Evolutionary conservation across 2,113 vertebrate genomes (phyloP), one percentile per base, ranked within the genome.

Genomic region (Glaucomys volans): DNA sequence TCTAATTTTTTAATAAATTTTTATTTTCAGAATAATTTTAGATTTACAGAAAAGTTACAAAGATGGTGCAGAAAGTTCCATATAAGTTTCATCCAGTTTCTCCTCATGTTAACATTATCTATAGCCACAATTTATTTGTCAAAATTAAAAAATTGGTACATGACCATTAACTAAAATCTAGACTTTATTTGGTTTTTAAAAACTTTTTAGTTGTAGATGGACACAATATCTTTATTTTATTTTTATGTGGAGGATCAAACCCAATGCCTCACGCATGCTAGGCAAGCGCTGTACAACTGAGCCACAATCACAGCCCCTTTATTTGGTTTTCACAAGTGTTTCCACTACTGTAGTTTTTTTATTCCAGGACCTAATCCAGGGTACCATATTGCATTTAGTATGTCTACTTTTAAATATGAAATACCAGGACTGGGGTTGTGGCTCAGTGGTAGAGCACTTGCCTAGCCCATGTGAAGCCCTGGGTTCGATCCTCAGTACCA

Each of bases 321-420:
- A 83, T 91, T 59, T 89, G 24, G 37, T 93, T 90, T 94, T 92
- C 59, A 44, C 54, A 57, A 92, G 62, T 26, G 85, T 96, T 93
- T 93, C 83, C 35, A 71, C 16, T 59, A 59, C 40, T 79, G 6
- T 24, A 77, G 24, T 52, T 89, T 95, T 91, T 86, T 59, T 81
- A 1, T 66, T 82, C 50, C 62, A 66, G 59, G 20, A 50, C 57
- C 5, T 50, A 89, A 59, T 77, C 47, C 50, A 95, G 16, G 2
- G 18, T 79, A 10, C 52, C 69, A 74, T 54, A 69, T 62, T 82
- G 37, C 52, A 85, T 75, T 95, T 89, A 88, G 35, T 62, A 71
- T 69, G 69, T 81, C 37, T 90, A 69, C 88, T 88, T 96, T 88
- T 67, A 40, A 93, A 77, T 22, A 84, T 76, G 4, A 87, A 90